phyloP scores from a whole-genome alignment of 2,797 vertebrate species.

The Thamnophis elegans region DNA sequence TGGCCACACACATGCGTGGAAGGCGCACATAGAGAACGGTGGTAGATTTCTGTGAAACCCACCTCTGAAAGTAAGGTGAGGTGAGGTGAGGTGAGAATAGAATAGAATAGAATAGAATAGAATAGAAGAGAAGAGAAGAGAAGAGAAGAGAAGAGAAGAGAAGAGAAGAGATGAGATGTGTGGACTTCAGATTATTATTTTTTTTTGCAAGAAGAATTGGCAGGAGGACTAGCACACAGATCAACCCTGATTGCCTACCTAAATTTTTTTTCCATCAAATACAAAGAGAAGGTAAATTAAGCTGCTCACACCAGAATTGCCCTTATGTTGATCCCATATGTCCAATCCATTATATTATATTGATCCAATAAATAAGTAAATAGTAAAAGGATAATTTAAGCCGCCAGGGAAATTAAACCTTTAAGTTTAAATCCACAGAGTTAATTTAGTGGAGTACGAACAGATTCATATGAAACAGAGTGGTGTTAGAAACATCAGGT shows the following conservation, averaged over 20 bases:
- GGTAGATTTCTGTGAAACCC: no score
- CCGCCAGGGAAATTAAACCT: conserved; percentile 10
- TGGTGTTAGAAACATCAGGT: conserved; percentile 1
- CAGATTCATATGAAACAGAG: neutral
- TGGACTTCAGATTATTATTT: neutral
- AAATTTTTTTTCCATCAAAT: conserved; percentile 35
- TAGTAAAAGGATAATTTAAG: conserved; percentile 14
- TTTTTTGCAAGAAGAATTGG: neutral
- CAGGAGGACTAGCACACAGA: conserved; percentile 18
- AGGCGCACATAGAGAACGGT: no score
- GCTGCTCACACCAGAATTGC: conserved; percentile 14
- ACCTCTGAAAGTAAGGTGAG: no score
- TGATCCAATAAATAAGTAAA: conserved; percentile 21
- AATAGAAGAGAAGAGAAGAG: no score
- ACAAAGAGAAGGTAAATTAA: conserved; percentile 1
- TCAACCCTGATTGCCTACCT: conserved; percentile 16
- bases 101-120: no score
- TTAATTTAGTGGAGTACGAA: conserved; percentile 13
- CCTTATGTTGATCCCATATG: neutral
- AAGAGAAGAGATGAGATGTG: neutral
- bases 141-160: no score
- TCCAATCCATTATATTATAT: neutral
- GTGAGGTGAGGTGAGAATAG: no score
- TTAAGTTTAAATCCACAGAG: conserved; percentile 5
- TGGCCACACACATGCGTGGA: no score